phyloP scores from a whole-genome alignment of 2,797 vertebrate genomes.

The Luscinia luscinia region DNA sequence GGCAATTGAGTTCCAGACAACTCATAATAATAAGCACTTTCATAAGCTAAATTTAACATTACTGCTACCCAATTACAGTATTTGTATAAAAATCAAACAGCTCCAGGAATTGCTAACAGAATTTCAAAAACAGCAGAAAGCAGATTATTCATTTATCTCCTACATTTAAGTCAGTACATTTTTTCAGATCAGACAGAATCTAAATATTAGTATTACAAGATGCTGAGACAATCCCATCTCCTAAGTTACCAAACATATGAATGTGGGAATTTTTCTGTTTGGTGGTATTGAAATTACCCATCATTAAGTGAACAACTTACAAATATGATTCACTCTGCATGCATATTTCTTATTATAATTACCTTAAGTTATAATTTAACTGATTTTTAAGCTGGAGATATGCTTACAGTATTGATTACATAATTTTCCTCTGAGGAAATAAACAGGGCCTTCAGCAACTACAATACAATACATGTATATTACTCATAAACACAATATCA shows the following conservation, averaged over 20 bases:
- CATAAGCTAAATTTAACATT: neutral
- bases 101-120: neutral
- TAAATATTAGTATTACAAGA: neutral
- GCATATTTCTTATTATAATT: neutral
- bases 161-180: neutral
- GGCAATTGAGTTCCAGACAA: neutral
- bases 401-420: neutral
- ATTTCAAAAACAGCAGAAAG: neutral
- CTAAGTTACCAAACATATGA: neutral
- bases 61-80: neutral
- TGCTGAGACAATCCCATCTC: neutral
- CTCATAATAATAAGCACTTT: neutral
- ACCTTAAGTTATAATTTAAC: neutral
- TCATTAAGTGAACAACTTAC: neutral
- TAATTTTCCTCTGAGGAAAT: neutral
- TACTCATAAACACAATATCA: neutral
- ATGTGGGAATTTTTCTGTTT: neutral
- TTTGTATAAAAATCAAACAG: neutral
- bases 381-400: neutral
- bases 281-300: neutral
- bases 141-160: neutral
- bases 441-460: neutral
- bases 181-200: neutral
- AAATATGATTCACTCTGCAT: neutral
- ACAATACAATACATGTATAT: neutral